Base-by-base conservation (phyloP, 2,888 invertebrate genomes). In the Leptopilina syphax region DNA sequence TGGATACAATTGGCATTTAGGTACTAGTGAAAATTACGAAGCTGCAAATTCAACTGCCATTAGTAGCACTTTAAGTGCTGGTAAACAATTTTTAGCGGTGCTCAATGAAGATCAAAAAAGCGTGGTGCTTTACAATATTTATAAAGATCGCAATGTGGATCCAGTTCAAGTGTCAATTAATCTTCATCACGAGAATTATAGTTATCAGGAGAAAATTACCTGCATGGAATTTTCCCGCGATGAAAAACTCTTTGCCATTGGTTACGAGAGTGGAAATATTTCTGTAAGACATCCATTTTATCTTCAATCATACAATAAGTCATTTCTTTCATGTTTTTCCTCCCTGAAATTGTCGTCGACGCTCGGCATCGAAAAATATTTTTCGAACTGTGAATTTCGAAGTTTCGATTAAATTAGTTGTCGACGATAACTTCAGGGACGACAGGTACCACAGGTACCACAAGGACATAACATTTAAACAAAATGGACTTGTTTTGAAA, bases 221-320 rank as follows among this genome's bases (percentile, higher is more conserved):
- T 88, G 85, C 54, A 88, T 88, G 73, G 86, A 85, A 77, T 88
- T 90, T 93, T 94, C 94, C 0, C 87, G 92, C 0, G 93, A 95
- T 85, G 94, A 94, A 2, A 91, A 93, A 76, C 92, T 94, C 78
- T 91, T 95, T 12, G 95, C 95, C 0, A 87, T 95, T 86, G 95
- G 95, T 0, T 93, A 94, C 18, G 93, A 93, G 76, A 93, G 93
- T 10, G 95, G 95, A 0, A 91, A 93, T 83, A 93, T 95, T 85
- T 92, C 93, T 90, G 95, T 95, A 91, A 93, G 93, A 87, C 34
- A 44, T 57, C 18, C 27, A 13, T 68, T 34, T 73, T 57, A 18
- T n/a, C 47, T 9, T n/a, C 7, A 0, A 6, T 7, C 5, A 8
- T 44, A 44, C 7, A 44, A 41, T 41, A 0, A 8, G 1, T 44